These are phyloP conservation scores for Pampusana beccarii DNA, from an alignment of 2,113 vertebrate genomes.

Conservation along the genomic window DNA sequence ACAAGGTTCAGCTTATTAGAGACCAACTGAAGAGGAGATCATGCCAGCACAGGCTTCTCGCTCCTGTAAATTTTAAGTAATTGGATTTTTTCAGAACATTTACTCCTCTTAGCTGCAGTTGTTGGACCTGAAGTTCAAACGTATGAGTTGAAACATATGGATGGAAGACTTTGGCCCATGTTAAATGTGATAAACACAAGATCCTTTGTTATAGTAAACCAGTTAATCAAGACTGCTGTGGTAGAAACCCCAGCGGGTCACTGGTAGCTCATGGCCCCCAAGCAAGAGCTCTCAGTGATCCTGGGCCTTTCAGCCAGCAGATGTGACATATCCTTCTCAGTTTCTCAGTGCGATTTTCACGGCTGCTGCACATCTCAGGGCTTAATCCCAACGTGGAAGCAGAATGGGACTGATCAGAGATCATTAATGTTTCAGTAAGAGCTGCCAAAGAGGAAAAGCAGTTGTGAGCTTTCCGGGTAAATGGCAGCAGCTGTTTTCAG, in stretches of 20 bases:
- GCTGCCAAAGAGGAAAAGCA: background rate
- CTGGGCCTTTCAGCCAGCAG: background rate
- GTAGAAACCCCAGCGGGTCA: background rate
- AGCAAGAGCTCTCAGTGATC: background rate
- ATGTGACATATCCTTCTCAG: background rate
- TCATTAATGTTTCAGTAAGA: background rate
- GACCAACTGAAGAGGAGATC: background rate
- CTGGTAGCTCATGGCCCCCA: background rate
- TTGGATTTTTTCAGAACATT: background rate
- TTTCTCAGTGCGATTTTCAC: background rate
- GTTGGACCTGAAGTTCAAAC: background rate
- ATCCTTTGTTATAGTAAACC: background rate
- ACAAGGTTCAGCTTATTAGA: background rate
- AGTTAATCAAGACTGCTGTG: background rate
- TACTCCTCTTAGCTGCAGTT: background rate
- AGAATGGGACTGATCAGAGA: background rate
- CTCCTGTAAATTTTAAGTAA: background rate
- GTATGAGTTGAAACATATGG: background rate
- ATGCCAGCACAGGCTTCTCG: background rate
- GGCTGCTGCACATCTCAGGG: background rate
- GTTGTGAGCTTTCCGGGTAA: background rate
- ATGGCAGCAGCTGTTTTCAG: background rate
- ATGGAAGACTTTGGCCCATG: background rate
- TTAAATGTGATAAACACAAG: background rate
- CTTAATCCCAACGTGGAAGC: background rate